Percentiles rank a stretch among this genome's conserved stretches.
Evolutionary conservation across 2,888 invertebrate species (phyloP).

Genomic region (Drosophila algonquin): DNA sequence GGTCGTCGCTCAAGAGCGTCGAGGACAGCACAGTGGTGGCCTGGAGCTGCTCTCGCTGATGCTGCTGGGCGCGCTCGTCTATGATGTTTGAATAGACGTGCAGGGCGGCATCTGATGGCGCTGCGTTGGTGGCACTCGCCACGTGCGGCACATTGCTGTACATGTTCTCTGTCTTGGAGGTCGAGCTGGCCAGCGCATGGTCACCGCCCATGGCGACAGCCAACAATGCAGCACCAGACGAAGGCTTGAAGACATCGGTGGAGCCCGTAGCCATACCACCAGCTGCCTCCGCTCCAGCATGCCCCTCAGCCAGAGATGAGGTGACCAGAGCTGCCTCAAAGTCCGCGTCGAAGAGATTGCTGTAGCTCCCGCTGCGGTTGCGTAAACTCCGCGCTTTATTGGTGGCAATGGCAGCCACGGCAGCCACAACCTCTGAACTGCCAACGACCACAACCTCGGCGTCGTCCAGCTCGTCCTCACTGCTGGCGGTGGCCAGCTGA

Average conservation of each 20-base stretch:
- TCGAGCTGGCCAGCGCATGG: slow-evolving; percentile 67
- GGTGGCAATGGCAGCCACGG: slow-evolving; percentile 82
- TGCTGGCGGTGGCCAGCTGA: slow-evolving; percentile 63
- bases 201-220: slow-evolving; percentile 72
- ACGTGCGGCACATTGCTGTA: slow-evolving; percentile 83
- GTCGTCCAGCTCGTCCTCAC: slow-evolving; percentile 74
- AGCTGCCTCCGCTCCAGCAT: slow-evolving; percentile 4
- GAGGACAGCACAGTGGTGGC: slow-evolving; percentile 75
- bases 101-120: slow-evolving; percentile 74
- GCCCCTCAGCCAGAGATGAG: slow-evolving; percentile 1
- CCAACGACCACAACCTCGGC: slow-evolving; percentile 78
- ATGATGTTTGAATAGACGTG: slow-evolving; percentile 84
- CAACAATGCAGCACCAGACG: slow-evolving; percentile 67
- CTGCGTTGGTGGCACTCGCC: slow-evolving; percentile 39
- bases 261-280: slow-evolving; percentile 24
- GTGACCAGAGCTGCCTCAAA: slow-evolving; percentile 68
- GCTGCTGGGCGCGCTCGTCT: slow-evolving; percentile 77
- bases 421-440: slow-evolving; percentile 82
- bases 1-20: slow-evolving; percentile 83
- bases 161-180: slow-evolving; percentile 82
- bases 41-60: slow-evolving; percentile 46
- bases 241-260: slow-evolving; percentile 43
- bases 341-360: slow-evolving; percentile 83
- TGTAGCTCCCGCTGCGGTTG: slow-evolving; percentile 83
- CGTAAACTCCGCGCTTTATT: slow-evolving; percentile 79